Evolutionary conservation across 2,113 vertebrate species (phyloP).

Genomic region (Nematolebias whitei): DNA sequence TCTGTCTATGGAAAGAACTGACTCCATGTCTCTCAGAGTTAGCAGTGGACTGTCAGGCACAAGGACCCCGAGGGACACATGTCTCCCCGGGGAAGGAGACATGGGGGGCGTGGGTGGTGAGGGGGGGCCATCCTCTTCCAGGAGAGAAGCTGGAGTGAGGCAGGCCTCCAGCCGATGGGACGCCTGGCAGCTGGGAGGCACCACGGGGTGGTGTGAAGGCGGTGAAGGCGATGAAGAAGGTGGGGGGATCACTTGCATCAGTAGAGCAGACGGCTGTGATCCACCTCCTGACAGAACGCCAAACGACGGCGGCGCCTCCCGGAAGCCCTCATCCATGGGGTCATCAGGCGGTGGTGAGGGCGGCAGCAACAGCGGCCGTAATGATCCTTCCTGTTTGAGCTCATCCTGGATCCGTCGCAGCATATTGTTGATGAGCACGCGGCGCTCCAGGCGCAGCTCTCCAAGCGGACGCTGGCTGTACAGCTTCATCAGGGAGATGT

Average conservation of each 20-base stretch:
- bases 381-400: constrained; percentile 92
- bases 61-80: constrained; percentile 69
- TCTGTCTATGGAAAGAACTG: constrained; percentile 78
- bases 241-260: constrained; percentile 63
- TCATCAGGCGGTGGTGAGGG: constrained; percentile 86
- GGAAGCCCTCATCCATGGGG: constrained; percentile 85
- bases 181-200: constrained; percentile 55
- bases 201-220: constrained; percentile 74
- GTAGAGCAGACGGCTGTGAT: constrained; percentile 57
- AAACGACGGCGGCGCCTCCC: constrained; percentile 87
- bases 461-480: constrained; percentile 92
- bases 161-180: constrained; percentile 75
- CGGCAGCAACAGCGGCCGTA: constrained; percentile 86
- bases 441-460: constrained; percentile 95
- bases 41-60: constrained; percentile 86
- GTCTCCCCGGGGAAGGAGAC: constrained; percentile 83
- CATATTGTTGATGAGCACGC: constrained; percentile 99
- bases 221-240: constrained; percentile 85
- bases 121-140: constrained; percentile 91
- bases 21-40: constrained; percentile 91
- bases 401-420: constrained; percentile 97
- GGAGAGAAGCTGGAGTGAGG: constrained; percentile 94
- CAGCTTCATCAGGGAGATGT: constrained; percentile 99
- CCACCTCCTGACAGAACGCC: constrained; percentile 62
- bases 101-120: constrained; percentile 74